These are phyloP conservation scores for Gallinago solitaria DNA, from an alignment of 2,797 vertebrate species.

Conservation along the genomic window DNA sequence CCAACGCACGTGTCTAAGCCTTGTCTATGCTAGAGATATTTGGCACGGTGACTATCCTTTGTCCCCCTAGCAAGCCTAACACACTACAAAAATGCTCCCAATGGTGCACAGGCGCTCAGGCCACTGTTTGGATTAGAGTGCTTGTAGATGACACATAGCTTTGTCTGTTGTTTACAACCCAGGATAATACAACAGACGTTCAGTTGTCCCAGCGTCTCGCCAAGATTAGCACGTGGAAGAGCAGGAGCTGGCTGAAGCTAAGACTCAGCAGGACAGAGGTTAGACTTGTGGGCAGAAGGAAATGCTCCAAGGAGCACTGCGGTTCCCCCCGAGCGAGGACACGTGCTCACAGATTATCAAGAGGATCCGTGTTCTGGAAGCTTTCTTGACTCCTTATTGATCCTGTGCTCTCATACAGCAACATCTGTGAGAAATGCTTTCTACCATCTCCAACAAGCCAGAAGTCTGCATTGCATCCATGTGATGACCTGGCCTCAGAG, in stretches of 20 bases:
- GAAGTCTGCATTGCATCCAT: background rate
- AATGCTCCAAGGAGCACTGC: background rate
- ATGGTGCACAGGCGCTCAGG: background rate
- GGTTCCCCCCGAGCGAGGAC: background rate
- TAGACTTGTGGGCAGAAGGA: constrained; percentile 7
- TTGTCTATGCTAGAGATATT: background rate
- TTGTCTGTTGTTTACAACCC: constrained; percentile 60
- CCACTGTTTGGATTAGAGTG: constrained; percentile 51
- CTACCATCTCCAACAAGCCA: background rate
- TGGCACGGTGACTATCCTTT: background rate
- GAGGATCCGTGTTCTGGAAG: background rate
- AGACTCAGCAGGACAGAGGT: constrained; percentile 42
- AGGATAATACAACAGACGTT: constrained; percentile 26
- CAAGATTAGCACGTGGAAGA: constrained; percentile 66
- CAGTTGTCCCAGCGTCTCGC: constrained; percentile 42
- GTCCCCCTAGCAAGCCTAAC: background rate
- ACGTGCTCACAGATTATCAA: background rate
- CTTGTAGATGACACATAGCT: constrained; percentile 41
- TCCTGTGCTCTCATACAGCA: background rate
- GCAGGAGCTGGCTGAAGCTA: constrained; percentile 46
- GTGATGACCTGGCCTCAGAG: background rate
- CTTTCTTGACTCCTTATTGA: background rate
- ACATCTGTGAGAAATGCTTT: background rate
- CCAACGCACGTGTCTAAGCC: background rate
- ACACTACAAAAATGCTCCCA: background rate